These are phyloP conservation scores for Acleris holmiana DNA, from an alignment of 2,888 invertebrate genomes.

Conservation along the genomic window DNA sequence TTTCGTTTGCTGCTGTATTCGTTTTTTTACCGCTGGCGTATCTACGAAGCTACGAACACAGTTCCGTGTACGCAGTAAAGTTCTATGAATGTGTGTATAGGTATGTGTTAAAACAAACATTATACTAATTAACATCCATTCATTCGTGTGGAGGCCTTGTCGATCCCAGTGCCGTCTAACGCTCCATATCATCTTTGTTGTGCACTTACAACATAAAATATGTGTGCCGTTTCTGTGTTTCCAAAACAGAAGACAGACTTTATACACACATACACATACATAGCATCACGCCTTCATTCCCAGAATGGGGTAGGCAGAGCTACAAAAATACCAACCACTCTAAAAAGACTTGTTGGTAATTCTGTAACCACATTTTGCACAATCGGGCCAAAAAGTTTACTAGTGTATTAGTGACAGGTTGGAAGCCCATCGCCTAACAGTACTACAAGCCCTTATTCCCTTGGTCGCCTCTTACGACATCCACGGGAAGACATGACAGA, in stretches of 20 bases:
- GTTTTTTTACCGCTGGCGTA: neutral
- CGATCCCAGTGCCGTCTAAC: slow-evolving; percentile 60
- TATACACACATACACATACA: too few relatives aligned
- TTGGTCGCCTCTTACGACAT: too few relatives aligned
- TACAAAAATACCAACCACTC: too few relatives aligned
- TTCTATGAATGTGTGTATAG: slow-evolving; percentile 44
- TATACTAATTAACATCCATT: slow-evolving; percentile 79
- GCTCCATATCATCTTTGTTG: slow-evolving; percentile 66
- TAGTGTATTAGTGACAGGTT: too few relatives aligned
- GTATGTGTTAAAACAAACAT: slow-evolving; percentile 68
- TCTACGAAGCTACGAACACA: slow-evolving; percentile 3
- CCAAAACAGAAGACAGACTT: slow-evolving; percentile 6
- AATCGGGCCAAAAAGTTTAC: too few relatives aligned
- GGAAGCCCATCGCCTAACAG: too few relatives aligned
- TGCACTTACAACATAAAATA: slow-evolving; percentile 42
- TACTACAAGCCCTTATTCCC: too few relatives aligned
- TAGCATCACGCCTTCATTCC: too few relatives aligned
- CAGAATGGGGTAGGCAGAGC: too few relatives aligned
- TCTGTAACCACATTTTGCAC: too few relatives aligned
- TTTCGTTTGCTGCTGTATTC: slow-evolving; percentile 10
- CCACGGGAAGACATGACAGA: too few relatives aligned
- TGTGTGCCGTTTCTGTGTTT: slow-evolving; percentile 7
- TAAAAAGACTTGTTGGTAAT: too few relatives aligned
- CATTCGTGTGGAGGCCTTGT: slow-evolving; percentile 74
- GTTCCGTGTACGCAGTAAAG: slow-evolving; percentile 30